Evolutionary conservation across 2,113 vertebrate genomes (phyloP), one percentile per base, ranked within the genome.

Genomic region (Danionella cerebrum): DNA sequence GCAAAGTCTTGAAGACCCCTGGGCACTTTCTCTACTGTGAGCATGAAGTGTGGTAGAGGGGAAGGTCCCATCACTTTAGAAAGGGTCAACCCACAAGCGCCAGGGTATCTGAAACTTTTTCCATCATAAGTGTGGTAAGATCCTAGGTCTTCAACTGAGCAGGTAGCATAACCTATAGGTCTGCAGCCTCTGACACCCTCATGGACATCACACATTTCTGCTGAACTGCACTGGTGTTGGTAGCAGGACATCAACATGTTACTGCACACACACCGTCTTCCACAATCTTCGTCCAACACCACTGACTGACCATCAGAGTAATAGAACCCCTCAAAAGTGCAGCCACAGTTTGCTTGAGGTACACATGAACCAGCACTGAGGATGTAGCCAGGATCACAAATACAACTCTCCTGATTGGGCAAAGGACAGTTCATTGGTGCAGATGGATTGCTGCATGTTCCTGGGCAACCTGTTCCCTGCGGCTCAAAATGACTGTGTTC

Each of bases 401-500:
- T 24, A 31, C 86, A 88, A 65, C 78, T 80, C 51, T 87, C 84
- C 2, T 22, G 52, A 12, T 39, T n/a, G 4, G 76, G 80, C 1
- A 78, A 59, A 13, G 63, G 54, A 14, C 87, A 89, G 64, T 72
- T 75, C 0, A 69, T 1, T 1, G 79, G 76, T 11, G 80, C 74
- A 1, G 79, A 76, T 5, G 73, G 63, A 1, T 80, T 71, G 1
- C 76, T 16, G 65, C 86, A 89, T 2, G 79, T 85, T 47, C 81
- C 22, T 24, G 80, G 74, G 24, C 86, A 87, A 53, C 81, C 74
- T 29, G 69, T 70, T 1, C 84, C 78, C 31, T 70, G 57, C 0
- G 71, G n/a, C 19, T 86, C 84, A 67, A 81, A 85, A 70, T 85
- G 87, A 45, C 86, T 84, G 50, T 87, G 84, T n/a, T 75, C 19